Base-by-base conservation (phyloP, 2,888 invertebrate genomes). In the Leucozona laternaria region DNA sequence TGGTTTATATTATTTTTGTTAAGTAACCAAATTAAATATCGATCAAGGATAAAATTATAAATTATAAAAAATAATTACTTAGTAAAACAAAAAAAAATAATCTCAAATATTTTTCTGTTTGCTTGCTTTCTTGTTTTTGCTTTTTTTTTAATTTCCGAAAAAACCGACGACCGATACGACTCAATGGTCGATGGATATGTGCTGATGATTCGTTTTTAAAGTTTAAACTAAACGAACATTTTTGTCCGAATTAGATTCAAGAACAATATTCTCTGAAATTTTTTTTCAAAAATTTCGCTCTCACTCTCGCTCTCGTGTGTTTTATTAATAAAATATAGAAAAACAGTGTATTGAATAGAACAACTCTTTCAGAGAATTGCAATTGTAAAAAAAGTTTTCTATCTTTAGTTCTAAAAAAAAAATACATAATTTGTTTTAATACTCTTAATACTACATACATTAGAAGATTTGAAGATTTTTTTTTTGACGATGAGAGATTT, bases 81-180 rank as follows among this genome's bases (percentile, higher is more conserved):
- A 66, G 20, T 64, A 22, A 43, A 48, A 28, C 20, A 66, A 64
- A 71, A 64, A 75, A 71, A 62, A 31, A 25, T 68, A 64, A 72
- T 79, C 53, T 82, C 57, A 79, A 79, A 66, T 72, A 71, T 70
- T 77, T 53, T 37, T 81, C 77, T 77, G 80, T 71, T 80, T 76
- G 37, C 48, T 76, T 71, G 60, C 60, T 72, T 78, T 76, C n/a
- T 58, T 58, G 58, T 37, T 20, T 58, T 58, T 58, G 37, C 37
- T 58, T 58, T 58, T 60, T 60, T 60, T 37, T 60, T 60, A 77
- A 50, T 57, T 86, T 82, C 75, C 82, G 64, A 79, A 86, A 85
- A 85, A 82, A 77, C 86, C 86, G 86, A 86, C 86, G 86, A 86
- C 82, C 86, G 86, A 82, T 86, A 86, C 86, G 78, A 86, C 86